These are phyloP conservation scores for Meloidogyne floridensis DNA, from an alignment of 1,140 invertebrate genomes.

Conservation along the genomic window DNA sequence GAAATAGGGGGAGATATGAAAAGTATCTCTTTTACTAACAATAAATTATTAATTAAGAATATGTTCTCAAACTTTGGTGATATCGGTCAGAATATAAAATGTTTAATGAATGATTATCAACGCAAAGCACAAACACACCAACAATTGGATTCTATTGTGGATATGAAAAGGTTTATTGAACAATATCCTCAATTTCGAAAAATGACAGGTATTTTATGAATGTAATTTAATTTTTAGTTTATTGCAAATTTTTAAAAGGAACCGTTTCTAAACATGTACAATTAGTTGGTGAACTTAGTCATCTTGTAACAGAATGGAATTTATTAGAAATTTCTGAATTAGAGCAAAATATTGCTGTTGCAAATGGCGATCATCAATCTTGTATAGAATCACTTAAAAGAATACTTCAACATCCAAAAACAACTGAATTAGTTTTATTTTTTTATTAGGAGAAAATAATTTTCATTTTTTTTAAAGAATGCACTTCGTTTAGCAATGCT, in stretches of 20 bases:
- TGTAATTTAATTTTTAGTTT: not conserved
- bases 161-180: slow-evolving; percentile 99
- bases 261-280: slow-evolving; percentile 96
- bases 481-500: slow-evolving; percentile 84
- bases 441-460: slow-evolving; percentile 13
- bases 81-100: slow-evolving; percentile 94
- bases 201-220: slow-evolving; percentile 77
- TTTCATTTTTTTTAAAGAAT: slow-evolving; percentile 71
- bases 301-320: slow-evolving; percentile 77
- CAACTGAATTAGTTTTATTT: slow-evolving; percentile 50
- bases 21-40: not conserved
- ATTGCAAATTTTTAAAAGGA: slow-evolving; percentile 37
- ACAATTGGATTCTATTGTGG: slow-evolving; percentile 94
- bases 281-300: slow-evolving; percentile 88
- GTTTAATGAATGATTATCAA: slow-evolving; percentile 96
- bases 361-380: slow-evolving; percentile 83
- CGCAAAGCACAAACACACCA: slow-evolving; percentile 86
- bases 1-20: too few relatives aligned
- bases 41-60: slow-evolving; percentile 73
- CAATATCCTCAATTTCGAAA: slow-evolving; percentile 98
- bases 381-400: slow-evolving; percentile 71
- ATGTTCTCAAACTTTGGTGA: slow-evolving; percentile 95
- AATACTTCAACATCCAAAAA: slow-evolving; percentile 58
- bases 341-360: slow-evolving; percentile 86
- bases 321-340: slow-evolving; percentile 90